Evolutionary conservation across 2,113 vertebrate genomes (phyloP).

Genomic region (Labeo rohita): DNA sequence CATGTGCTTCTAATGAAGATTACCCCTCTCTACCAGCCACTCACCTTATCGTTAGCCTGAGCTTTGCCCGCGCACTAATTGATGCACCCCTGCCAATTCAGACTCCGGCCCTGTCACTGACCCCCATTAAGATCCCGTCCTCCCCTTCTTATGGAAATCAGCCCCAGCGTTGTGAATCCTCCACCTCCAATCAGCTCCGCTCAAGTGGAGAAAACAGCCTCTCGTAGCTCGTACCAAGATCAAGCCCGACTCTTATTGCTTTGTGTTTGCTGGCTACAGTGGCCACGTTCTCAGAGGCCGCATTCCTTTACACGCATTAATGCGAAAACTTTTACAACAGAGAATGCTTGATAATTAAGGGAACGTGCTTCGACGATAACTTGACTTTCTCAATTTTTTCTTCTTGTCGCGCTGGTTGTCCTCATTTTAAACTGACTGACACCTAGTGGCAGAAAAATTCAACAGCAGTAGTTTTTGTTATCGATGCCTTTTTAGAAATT

Average conservation of each 20-base stretch:
- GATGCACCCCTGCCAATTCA: conserved; percentile 84
- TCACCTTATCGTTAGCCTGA: conserved; percentile 59
- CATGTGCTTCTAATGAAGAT: conserved; percentile 59
- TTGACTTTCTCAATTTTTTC: neutral
- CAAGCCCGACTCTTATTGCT: conserved; percentile 58
- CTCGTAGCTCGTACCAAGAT: conserved; percentile 65
- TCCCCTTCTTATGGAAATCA: conserved; percentile 75
- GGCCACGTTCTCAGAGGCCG: neutral
- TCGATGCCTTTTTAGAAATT: neutral
- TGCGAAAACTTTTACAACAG: conserved; percentile 33
- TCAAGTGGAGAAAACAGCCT: conserved; percentile 75
- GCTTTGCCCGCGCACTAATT: conserved; percentile 70
- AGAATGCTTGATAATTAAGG: conserved; percentile 2
- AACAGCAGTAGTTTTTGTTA: neutral
- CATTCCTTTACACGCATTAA: neutral
- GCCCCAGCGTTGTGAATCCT: conserved; percentile 71
- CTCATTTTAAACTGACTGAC: neutral
- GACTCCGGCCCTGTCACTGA: conserved; percentile 79
- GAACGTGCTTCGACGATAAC: neutral
- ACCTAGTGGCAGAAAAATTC: neutral
- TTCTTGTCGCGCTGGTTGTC: neutral
- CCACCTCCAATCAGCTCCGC: conserved; percentile 73
- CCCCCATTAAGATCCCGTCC: conserved; percentile 82
- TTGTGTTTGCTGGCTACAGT: conserved; percentile 56
- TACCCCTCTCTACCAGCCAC: conserved; percentile 57